Evolutionary conservation across 2,113 vertebrate genomes (phyloP), one percentile per base, ranked within the genome.

Genomic region (Cyprinus carpio): DNA sequence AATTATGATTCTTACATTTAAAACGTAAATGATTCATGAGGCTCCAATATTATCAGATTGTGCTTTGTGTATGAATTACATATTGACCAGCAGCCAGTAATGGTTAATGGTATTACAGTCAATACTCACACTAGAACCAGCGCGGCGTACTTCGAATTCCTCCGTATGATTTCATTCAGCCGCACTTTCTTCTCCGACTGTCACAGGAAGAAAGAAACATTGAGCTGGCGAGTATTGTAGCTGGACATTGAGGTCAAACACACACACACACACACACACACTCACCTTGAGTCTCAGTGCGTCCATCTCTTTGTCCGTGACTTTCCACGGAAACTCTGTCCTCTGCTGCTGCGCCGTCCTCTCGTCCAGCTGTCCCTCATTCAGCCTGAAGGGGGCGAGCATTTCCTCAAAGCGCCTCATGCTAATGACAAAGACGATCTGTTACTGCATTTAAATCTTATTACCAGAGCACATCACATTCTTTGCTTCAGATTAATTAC

Each of bases 61-160:
- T 64, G 20, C n/a, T 83, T 54, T 37, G 20, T 34, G 40, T 54
- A 64, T 65, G 56, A 74, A 49, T 13, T 40, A 34, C 62, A 80
- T 46, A 65, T 65, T 64, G 58, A 79, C 75, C 13, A n/a, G 27
- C 31, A 69, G 23, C 49, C 16, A 34, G 15, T 81, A 81, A 87
- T 69, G 46, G 75, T 46, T 84, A 29, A 60, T 27, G 25, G 20
- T 9, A 25, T 31, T 23, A 40, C 20, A 58, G 71, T 87, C 40
- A 76, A 40, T 88, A 95, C 95, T 95, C 88, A 94, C 94, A 93
- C 91, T 83, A 95, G 88, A 29, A 94, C 90, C 11, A 96, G 92
- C n/a, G 94, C 91, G 3, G 93, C 91, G 0, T 94, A 89, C 25
- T 87, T 89, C 5, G 94, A 96, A 88, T 95, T 94, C 65, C 91